Base-by-base conservation (phyloP, 2,797 vertebrate species). In the Alectoris magna region DNA sequence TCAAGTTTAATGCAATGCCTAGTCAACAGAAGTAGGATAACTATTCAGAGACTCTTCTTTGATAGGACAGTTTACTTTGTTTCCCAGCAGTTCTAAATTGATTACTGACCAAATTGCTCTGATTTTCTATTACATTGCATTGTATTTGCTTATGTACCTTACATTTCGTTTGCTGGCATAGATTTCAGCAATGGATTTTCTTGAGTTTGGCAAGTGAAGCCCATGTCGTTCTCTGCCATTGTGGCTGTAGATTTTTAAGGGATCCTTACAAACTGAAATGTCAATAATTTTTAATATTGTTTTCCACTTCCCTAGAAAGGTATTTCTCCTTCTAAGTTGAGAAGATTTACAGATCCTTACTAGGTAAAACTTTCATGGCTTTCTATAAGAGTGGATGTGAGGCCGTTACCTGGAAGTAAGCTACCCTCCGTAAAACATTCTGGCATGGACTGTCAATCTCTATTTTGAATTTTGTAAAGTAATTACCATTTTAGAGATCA, bases 1-100 rank as follows among this genome's bases (percentile, higher is more conserved):
- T 88, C 71, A 80, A 79, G 74, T 93, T 91, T 93, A 91, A 91
- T 91, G 83, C 36, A 84, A 63, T 92, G 59, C 64, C 73, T 92
- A 41, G 59, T 84, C 80, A 88, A 93, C 49, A 70, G 70, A 86
- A 92, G 63, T 60, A 73, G n/a, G 64, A 79, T 14, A 92, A 24
- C 71, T 78, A 58, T 73, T 73, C 87, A 86, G 73, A 90, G 84
- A 84, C 26, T 14, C 48, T 34, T 71, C 43, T 84, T 76, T 71
- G 60, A 93, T 84, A 39, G 73, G 7, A 15, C 31, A 39, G 58
- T 82, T 94, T 88, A 14, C 48, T 72, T 74, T 58, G n/a, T 88
- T 87, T 62, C 41, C 64, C 36, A 16, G 46, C 19, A 84, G 73
- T 74, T 44, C 8, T 59, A 66, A 70, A 73, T 49, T 71, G 74